Percentiles rank a stretch among this genome's conserved stretches.
Evolutionary conservation across 2,888 invertebrate genomes (phyloP).

Genomic region (Melanostoma mellinum): DNA sequence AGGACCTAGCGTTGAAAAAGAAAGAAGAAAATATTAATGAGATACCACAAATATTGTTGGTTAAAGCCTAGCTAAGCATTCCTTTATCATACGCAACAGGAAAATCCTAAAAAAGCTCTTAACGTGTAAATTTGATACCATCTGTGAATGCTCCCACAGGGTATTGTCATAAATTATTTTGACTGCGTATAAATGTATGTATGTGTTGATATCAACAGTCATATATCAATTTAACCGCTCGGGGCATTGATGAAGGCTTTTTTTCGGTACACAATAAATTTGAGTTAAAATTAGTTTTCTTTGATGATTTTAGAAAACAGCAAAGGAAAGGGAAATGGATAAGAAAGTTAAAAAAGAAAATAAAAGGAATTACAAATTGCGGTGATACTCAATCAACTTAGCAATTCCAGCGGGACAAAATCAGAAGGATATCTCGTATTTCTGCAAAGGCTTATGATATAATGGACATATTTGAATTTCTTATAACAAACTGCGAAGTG

Average conservation of each 20-base stretch:
- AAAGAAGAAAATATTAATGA: not conserved
- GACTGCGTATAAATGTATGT: not conserved
- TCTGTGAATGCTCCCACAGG: conserved; percentile 46
- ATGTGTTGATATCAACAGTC: conserved; percentile 4
- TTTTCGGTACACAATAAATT: no score
- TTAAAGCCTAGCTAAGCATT: not conserved
- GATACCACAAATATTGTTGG: conserved; percentile 13
- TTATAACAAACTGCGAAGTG: no score
- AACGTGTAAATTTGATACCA: conserved; percentile 33
- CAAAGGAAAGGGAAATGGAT: no score
- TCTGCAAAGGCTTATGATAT: no score
- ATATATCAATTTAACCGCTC: conserved; percentile 31
- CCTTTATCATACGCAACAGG: not conserved
- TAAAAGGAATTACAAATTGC: no score
- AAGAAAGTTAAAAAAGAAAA: no score
- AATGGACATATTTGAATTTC: no score
- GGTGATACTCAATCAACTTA: no score
- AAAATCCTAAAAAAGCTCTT: conserved; percentile 1
- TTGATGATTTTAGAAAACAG: no score
- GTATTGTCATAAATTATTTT: conserved; percentile 34
- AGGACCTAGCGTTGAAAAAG: not conserved
- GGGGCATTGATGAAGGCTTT: not conserved
- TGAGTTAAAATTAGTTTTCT: no score
- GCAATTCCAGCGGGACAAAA: no score
- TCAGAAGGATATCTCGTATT: no score